Percentiles rank a stretch among this genome's conserved stretches.
Conservation (phyloP, 2,113 vertebrate species). For the Glaucidium brasilianum region DNA sequence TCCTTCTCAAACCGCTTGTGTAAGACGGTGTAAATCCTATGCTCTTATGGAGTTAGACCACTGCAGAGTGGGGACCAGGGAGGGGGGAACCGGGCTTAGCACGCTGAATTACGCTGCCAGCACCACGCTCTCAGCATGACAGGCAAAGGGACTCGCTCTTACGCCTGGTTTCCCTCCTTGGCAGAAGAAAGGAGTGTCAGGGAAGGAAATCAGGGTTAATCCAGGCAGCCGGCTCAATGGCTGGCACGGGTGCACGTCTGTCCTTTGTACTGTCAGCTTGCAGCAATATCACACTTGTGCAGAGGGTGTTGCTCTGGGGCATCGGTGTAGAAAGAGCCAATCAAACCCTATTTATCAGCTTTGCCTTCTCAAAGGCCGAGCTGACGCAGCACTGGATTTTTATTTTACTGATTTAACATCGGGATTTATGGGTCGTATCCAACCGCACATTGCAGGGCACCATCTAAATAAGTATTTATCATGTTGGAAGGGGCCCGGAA, state of each 20-base stretch:
- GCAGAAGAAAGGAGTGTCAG: slow-evolving; percentile 45
- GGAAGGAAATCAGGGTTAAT: slow-evolving; percentile 37
- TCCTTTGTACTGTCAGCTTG: slow-evolving; percentile 46
- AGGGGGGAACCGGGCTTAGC: background rate
- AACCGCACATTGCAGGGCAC: background rate
- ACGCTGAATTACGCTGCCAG: background rate
- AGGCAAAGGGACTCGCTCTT: slow-evolving; percentile 12
- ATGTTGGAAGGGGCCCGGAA: background rate
- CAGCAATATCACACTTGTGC: slow-evolving; percentile 38
- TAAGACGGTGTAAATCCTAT: background rate
- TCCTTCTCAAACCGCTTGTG: background rate
- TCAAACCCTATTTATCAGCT: slow-evolving; percentile 49
- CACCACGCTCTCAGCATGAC: background rate
- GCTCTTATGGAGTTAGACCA: background rate
- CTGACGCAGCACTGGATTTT: slow-evolving; percentile 36
- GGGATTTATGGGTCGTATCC: slow-evolving; percentile 51
- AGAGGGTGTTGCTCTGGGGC: slow-evolving; percentile 28
- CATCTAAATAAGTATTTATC: slow-evolving; percentile 53
- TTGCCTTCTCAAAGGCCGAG: slow-evolving; percentile 40
- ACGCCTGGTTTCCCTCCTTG: background rate
- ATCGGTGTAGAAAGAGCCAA: slow-evolving; percentile 31
- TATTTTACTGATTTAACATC: slow-evolving; percentile 50
- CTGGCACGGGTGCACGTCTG: background rate
- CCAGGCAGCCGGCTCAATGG: slow-evolving; percentile 12
- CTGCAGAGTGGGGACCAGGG: background rate